Evolutionary conservation across 2,797 vertebrate genomes (phyloP).

Genomic region (Takifugu rubripes): DNA sequence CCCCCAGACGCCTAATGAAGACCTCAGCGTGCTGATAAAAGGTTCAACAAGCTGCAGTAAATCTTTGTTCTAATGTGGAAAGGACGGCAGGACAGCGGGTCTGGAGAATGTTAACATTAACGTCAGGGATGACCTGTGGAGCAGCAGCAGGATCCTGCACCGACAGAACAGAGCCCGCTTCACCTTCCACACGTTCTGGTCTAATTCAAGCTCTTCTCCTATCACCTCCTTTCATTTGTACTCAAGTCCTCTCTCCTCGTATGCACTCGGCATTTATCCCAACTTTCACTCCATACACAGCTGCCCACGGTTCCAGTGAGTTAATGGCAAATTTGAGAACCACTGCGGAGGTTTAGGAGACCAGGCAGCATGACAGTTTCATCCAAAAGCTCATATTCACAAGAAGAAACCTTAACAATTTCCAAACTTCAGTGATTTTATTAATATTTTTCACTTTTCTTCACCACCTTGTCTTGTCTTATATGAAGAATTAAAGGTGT

Average conservation of each 20-base stretch:
- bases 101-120: constrained; percentile 36
- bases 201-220: constrained; percentile 6
- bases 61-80: constrained; percentile 19
- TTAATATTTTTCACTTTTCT: no score
- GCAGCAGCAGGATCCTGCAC: constrained; percentile 1
- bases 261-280: neutral
- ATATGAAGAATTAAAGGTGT: constrained; percentile 51
- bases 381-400: no score
- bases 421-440: no score
- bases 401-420: no score
- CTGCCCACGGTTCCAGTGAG: neutral
- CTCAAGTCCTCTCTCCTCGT: constrained; percentile 8
- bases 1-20: constrained; percentile 11
- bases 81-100: constrained; percentile 8
- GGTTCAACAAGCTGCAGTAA: constrained; percentile 10
- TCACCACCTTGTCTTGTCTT: constrained; percentile 19
- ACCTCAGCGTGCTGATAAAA: constrained; percentile 27
- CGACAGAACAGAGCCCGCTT: constrained; percentile 3
- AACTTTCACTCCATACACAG: constrained; percentile 17
- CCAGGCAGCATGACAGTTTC: no score
- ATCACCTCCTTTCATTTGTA: constrained; percentile 1
- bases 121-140: neutral
- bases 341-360: no score
- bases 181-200: constrained; percentile 25
- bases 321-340: no score